phyloP scores from a whole-genome alignment of 2,113 vertebrate genomes.

The Amphiprion ocellaris region DNA sequence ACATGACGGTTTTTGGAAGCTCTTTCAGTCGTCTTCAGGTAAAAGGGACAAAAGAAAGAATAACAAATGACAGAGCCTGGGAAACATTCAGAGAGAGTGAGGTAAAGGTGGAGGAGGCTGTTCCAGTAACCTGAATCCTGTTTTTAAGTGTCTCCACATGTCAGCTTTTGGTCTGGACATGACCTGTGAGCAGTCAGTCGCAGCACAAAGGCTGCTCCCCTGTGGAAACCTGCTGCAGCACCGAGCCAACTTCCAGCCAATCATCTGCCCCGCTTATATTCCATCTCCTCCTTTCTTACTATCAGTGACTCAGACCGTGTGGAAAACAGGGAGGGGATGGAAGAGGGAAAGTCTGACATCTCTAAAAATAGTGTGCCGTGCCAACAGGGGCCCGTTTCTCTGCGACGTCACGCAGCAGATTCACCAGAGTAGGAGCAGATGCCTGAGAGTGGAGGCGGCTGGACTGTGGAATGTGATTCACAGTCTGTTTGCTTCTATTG shows the following conservation, averaged over 20 bases:
- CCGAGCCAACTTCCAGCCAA: constrained; percentile 40
- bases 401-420: constrained; percentile 46
- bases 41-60: constrained; percentile 1
- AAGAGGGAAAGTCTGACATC: constrained; percentile 80
- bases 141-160: constrained; percentile 78
- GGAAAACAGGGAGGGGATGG: constrained; percentile 65
- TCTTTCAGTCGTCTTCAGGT: not conserved
- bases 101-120: constrained; percentile 30
- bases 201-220: constrained; percentile 61
- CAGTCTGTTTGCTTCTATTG: constrained; percentile 55
- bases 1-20: not conserved
- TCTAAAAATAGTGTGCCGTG: constrained; percentile 69
- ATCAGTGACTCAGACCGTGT: constrained; percentile 78
- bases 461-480: constrained; percentile 66
- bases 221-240: constrained; percentile 65
- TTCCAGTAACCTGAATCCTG: constrained; percentile 69
- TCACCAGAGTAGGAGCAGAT: constrained; percentile 51
- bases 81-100: constrained; percentile 28
- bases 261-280: constrained; percentile 47
- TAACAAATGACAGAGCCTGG: not conserved
- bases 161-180: constrained; percentile 52
- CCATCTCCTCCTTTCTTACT: constrained; percentile 63
- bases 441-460: constrained; percentile 42
- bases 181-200: constrained; percentile 29
- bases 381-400: constrained; percentile 48